Evolutionary conservation across 2,113 vertebrate genomes (phyloP).

Genomic region (Nothobranchius kuhntae): DNA sequence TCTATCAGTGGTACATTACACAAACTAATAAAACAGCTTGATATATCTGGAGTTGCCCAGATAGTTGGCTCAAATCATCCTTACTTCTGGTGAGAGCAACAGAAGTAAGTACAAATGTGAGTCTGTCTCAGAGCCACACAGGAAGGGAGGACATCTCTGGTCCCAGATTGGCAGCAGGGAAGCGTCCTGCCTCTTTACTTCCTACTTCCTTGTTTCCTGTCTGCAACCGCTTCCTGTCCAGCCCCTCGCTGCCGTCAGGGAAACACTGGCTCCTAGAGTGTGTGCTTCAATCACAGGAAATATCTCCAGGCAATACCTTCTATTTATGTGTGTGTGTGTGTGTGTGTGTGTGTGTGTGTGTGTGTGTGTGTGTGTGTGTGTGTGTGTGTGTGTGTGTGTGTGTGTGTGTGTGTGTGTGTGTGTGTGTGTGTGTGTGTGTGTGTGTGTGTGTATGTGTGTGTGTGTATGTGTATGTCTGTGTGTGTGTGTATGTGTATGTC

Average conservation of each 20-base stretch:
- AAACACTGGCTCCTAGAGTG: conserved; percentile 49
- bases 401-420: not conserved
- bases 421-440: not conserved
- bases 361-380: not conserved
- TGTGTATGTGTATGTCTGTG: not conserved
- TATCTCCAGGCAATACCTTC: not conserved
- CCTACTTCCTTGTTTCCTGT: conserved; percentile 73
- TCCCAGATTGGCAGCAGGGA: conserved; percentile 69
- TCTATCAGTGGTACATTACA: not conserved
- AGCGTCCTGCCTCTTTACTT: conserved; percentile 66
- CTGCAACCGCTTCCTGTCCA: conserved; percentile 66
- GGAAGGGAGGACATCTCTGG: conserved; percentile 67
- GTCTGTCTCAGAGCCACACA: conserved; percentile 43
- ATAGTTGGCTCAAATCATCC: not conserved
- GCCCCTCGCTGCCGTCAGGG: conserved; percentile 53
- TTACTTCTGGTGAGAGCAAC: not conserved
- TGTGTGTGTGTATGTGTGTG: not conserved
- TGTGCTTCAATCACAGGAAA: conserved; percentile 61
- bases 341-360: not conserved
- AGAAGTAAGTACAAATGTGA: conserved; percentile 33
- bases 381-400: not conserved
- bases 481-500: not conserved
- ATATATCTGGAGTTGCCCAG: not conserved
- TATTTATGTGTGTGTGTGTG: not conserved
- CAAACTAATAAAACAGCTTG: not conserved